phyloP scores from a whole-genome alignment of 2,797 vertebrate species.

The Nyctalus aviator region DNA sequence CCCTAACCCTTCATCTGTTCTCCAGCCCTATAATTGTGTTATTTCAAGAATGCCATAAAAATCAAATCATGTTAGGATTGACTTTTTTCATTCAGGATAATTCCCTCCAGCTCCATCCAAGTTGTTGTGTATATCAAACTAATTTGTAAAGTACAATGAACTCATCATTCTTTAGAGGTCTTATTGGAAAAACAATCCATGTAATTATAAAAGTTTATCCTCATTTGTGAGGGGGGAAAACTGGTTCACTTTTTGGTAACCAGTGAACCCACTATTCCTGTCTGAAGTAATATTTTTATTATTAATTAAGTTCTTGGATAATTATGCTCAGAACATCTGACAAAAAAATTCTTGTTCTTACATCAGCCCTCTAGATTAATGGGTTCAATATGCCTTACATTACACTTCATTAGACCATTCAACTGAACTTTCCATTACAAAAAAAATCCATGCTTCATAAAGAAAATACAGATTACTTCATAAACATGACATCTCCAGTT shows the following conservation, averaged over 20 bases:
- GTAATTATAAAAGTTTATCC: conserved; percentile 45
- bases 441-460: conserved; percentile 73
- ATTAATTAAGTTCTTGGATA: neutral
- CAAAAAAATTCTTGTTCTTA: conserved; percentile 62
- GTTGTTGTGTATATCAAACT: neutral
- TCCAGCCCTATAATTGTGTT: neutral
- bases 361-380: conserved; percentile 68
- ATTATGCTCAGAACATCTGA: conserved; percentile 69
- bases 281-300: conserved; percentile 24
- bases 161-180: neutral
- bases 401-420: conserved; percentile 66
- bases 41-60: conserved; percentile 29
- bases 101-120: neutral
- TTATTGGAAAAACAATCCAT: neutral
- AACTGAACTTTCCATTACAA: conserved; percentile 68
- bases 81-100: neutral
- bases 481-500: conserved; percentile 71
- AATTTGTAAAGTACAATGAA: neutral
- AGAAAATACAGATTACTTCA: conserved; percentile 68
- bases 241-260: neutral
- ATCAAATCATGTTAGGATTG: neutral
- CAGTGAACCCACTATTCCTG: conserved; percentile 39
- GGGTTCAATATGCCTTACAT: conserved; percentile 21
- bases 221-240: conserved; percentile 36
- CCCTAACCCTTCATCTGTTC: neutral